Conservation (phyloP, 2,888 invertebrate species). For the Escarpia spicata region DNA sequence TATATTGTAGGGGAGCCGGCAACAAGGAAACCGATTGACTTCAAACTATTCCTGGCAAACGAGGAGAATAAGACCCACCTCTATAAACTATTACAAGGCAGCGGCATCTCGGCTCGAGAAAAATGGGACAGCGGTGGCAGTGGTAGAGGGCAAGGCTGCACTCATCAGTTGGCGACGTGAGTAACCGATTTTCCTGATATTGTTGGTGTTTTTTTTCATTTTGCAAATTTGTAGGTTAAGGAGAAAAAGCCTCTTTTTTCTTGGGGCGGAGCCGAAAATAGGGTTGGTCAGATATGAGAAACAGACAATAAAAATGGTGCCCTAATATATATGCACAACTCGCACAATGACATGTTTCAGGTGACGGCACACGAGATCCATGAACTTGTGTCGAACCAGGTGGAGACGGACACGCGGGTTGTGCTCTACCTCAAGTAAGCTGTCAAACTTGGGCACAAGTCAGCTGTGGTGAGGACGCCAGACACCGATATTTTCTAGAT, state of each 20-base stretch:
- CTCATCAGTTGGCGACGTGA: slow-evolving; percentile 21
- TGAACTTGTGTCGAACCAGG: background rate
- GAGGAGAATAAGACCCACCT: slow-evolving; percentile 31
- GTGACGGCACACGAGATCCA: slow-evolving; percentile 8
- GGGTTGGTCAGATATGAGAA: no score
- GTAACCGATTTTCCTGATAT: background rate
- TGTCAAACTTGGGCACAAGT: slow-evolving; percentile 29
- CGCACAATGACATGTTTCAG: background rate
- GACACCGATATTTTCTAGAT: slow-evolving; percentile 31
- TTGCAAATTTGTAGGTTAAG: no score
- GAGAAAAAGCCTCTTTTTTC: no score
- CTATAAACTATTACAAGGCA: slow-evolving; percentile 21
- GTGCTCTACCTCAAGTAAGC: slow-evolving; percentile 34
- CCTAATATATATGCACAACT: no score
- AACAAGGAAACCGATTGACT: slow-evolving; percentile 32
- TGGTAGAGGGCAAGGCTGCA: slow-evolving; percentile 29
- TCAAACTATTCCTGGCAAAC: slow-evolving; percentile 31
- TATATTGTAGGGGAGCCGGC: slow-evolving; percentile 26
- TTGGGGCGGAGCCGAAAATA: no score
- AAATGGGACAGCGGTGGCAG: slow-evolving; percentile 7
- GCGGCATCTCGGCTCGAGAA: slow-evolving; percentile 28
- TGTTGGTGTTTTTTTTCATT: no score
- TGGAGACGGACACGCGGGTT: slow-evolving; percentile 29
- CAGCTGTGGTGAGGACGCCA: slow-evolving; percentile 34
- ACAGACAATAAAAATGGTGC: no score